Conservation (phyloP, 2,888 invertebrate genomes). For the Sarcophaga variegata region DNA sequence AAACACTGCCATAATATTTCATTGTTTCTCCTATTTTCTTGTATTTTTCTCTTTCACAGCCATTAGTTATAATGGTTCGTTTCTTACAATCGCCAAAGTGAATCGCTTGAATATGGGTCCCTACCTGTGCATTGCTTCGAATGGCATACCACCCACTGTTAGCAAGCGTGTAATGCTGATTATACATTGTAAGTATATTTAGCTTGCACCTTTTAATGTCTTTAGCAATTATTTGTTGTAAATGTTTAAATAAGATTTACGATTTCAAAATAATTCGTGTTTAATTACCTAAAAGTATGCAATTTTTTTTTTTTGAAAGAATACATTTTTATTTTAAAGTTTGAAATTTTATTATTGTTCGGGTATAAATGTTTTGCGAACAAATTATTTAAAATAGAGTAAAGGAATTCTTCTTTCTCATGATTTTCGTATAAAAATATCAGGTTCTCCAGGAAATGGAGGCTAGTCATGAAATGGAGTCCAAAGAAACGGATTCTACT, state of each 20-base stretch:
- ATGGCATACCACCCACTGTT: slow-evolving; percentile 91
- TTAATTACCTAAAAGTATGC: slow-evolving; percentile 41
- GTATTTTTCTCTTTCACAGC: slow-evolving; percentile 81
- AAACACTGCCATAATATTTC: neutral
- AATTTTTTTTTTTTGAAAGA: neutral
- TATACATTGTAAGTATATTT: slow-evolving; percentile 89
- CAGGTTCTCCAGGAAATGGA: too few species aligned
- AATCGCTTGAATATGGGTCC: slow-evolving; percentile 91
- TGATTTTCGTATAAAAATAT: too few species aligned
- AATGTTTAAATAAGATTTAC: neutral
- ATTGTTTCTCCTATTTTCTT: neutral
- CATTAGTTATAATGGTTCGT: slow-evolving; percentile 86
- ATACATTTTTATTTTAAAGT: too few species aligned
- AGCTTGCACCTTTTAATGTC: too few species aligned
- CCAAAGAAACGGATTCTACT: fast-evolving
- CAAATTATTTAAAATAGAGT: too few species aligned
- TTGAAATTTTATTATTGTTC: too few species aligned
- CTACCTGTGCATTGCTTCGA: slow-evolving; percentile 91
- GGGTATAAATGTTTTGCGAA: too few species aligned
- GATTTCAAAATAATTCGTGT: slow-evolving; percentile 1
- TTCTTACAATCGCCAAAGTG: slow-evolving; percentile 87
- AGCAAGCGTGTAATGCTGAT: slow-evolving; percentile 91
- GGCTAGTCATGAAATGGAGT: too few species aligned
- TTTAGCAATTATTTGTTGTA: neutral
- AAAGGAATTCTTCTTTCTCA: too few species aligned